Conservation (phyloP, 1,140 invertebrate species). For the Cotesia typhae region DNA sequence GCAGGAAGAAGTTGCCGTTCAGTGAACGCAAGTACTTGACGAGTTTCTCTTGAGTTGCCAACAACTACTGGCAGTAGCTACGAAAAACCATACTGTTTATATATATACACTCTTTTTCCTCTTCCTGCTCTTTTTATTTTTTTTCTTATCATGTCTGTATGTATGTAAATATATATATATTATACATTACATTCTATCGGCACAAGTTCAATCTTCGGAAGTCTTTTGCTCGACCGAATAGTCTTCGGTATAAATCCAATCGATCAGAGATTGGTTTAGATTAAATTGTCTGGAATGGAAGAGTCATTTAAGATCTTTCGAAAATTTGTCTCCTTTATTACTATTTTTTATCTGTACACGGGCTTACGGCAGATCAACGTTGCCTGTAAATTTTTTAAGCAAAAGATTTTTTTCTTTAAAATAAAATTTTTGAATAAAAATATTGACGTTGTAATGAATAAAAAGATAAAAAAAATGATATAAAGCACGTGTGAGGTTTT, state of each 20-base stretch:
- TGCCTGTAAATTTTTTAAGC: no score
- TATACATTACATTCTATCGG: not conserved
- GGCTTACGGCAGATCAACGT: not conserved
- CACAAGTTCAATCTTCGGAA: constrained; percentile 19
- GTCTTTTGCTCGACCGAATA: constrained; percentile 22
- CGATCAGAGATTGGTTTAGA: constrained; percentile 16
- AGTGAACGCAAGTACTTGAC: not conserved
- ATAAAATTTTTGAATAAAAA: no score
- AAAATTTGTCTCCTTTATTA: not conserved
- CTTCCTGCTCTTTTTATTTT: not conserved
- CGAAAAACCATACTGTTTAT: constrained; percentile 3
- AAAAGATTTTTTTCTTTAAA: no score
- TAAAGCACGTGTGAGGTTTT: constrained; percentile 33
- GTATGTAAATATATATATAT: not conserved
- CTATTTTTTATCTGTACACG: not conserved
- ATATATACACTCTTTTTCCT: not conserved
- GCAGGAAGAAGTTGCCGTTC: not conserved
- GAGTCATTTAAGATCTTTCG: constrained; percentile 10
- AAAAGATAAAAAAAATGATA: no score
- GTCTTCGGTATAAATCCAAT: constrained; percentile 2
- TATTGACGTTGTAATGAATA: no score
- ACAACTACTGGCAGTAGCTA: not conserved
- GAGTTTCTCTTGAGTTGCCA: constrained; percentile 6
- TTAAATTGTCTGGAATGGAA: constrained; percentile 28
- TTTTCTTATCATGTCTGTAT: not conserved